A percentile compares a stretch with the other conserved stretches of the same genome.
Conservation (phyloP, 2,797 vertebrate genomes). For the Pseudocheirus occidentalis region DNA sequence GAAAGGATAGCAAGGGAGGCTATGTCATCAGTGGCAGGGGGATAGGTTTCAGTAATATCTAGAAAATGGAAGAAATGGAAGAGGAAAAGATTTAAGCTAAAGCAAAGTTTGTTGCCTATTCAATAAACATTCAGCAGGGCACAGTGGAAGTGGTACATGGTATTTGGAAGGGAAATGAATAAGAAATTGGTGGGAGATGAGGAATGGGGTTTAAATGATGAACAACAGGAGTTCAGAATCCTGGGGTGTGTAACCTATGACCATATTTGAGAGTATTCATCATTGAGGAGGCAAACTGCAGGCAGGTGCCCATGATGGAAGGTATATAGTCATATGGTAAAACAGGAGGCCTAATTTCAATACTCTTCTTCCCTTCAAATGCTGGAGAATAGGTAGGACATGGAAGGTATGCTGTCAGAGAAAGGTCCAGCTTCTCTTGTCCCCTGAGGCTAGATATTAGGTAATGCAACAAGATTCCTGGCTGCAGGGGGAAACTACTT, state of each 20-base stretch:
- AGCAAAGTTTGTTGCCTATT: neutral
- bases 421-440: no score
- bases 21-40: no score
- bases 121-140: neutral
- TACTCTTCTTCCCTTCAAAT: neutral
- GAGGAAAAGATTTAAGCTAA: neutral
- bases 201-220: neutral
- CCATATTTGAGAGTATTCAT: neutral
- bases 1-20: no score
- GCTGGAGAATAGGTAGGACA: no score
- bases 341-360: neutral
- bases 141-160: neutral
- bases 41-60: no score
- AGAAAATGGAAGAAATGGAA: neutral
- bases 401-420: no score
- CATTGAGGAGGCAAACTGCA: neutral
- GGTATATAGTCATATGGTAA: neutral
- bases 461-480: no score
- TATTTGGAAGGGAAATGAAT: neutral
- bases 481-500: no score
- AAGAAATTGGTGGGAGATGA: neutral
- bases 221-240: neutral
- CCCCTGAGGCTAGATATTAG: neutral
- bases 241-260: neutral
- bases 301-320: neutral